Evolutionary conservation across 2,797 vertebrate genomes (phyloP), one percentile per base, ranked within the genome.

Genomic region (Acrossocheilus fasciatus): DNA sequence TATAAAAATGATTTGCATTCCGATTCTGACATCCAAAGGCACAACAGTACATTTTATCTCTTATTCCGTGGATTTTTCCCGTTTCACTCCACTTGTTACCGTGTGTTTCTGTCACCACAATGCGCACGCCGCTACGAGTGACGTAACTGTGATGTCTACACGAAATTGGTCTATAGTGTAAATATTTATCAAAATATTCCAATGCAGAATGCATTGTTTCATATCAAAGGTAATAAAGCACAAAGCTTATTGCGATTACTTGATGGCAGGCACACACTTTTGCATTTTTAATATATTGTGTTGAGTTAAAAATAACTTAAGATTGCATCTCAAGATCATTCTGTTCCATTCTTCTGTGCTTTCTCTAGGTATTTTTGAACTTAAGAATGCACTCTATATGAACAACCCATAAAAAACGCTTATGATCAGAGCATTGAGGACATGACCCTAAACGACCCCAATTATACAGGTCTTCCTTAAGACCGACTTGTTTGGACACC

Each of bases 401-500:
- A 34, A 73, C 7, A 47, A 10, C 7, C 14, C n/a, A 41, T 30
- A 26, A 74, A n/a, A 47, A 47, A 74, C 0, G 0, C 43, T 14
- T 23, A 6, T 39, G 50, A 77, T 23, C 50, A 57, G 2, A 77
- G 34, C 36, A 17, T 59, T 43, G 2, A 41, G 50, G 34, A n/a
- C 10, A 77, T 26, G 39, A 43, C 23, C 14, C 54, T 79, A 62
- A 78, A 59, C 30, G 43, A 66, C 26, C n/a, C 41, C 11, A 50
- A 68, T 50, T 68, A 50, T 36, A 34, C 26, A 81, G 26, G 43
- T 34, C 39, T 79, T 84, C 34, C 75, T 76, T 26, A 79, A 57
- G 50, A 59, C 39, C 12, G 57, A 59, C 50, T 30, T 69, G n/a
- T 50, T 64, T 23, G 2, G 9, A 85, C 36, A 76, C 47, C 50